Evolutionary conservation across 37 sponge, comb jelly and placozoan species (phyloP), one percentile per base, ranked within the genome.

Genomic region (Amphimedon queenslandica): DNA sequence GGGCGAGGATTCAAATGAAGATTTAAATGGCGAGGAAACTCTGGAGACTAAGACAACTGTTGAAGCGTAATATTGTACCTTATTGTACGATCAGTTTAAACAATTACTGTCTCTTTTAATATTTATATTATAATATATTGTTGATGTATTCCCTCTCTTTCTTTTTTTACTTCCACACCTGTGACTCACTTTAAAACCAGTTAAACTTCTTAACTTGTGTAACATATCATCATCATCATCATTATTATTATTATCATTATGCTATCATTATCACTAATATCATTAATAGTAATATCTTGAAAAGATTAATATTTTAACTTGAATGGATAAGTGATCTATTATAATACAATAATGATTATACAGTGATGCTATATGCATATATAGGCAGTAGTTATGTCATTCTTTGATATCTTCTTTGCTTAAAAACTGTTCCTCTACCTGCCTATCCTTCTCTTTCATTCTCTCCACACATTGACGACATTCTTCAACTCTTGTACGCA

Each of bases 381-480:
- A n/a, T n/a, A n/a, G n/a, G n/a, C n/a, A n/a, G n/a, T n/a, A n/a
- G n/a, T n/a, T n/a, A n/a, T n/a, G n/a, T n/a, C n/a, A n/a, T n/a
- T n/a, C n/a, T n/a, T n/a, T n/a, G n/a, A n/a, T n/a, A n/a, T n/a
- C n/a, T n/a, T n/a, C n/a, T n/a, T n/a, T n/a, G n/a, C n/a, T n/a
- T n/a, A n/a, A n/a, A n/a, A n/a, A n/a, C n/a, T 23, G 25, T 6
- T 37, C 31, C 31, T 6, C 3, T 41, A 38, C 42, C 27, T 70
- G n/a, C n/a, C 25, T 37, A 8, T 64, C 36, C 37, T 13, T 53
- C 35, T 69, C 27, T 3, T 38, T 35, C 58, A 80, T 58, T 58
- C 70, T 73, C 34, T 39, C 78, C 33, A 64, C 64, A 72, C 88
- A 88, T 5, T 11, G 42, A 2, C 74, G 57, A 42, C 88, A 88